phyloP scores from a whole-genome alignment of 2,113 vertebrate species.

The Peromyscus californicus region DNA sequence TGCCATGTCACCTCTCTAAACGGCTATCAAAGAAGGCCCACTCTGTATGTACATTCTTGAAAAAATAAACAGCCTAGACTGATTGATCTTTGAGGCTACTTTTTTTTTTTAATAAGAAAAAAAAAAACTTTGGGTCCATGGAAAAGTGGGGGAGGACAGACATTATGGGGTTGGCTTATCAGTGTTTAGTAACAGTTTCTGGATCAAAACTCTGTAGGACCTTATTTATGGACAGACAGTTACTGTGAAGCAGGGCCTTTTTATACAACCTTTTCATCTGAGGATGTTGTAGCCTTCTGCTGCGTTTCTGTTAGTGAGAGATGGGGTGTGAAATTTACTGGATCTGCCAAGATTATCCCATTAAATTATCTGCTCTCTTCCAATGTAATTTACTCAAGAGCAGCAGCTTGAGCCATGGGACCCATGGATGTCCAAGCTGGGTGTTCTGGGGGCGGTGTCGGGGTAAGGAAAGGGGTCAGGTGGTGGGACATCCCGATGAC shows the following conservation, averaged over 20 bases:
- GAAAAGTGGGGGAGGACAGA: neutral
- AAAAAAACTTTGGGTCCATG: conserved; percentile 1
- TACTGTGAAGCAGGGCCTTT: conserved; percentile 30
- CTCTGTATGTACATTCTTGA: conserved; percentile 42
- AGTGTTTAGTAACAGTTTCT: conserved; percentile 76
- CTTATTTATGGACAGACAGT: conserved; percentile 82
- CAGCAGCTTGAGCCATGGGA: neutral
- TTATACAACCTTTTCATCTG: conserved; percentile 61
- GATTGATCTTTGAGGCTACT: neutral
- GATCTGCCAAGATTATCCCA: conserved; percentile 76
- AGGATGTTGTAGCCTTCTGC: conserved; percentile 35
- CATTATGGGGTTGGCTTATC: conserved; percentile 73
- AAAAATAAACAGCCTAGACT: conserved; percentile 63
- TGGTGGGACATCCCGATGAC: conserved; percentile 48
- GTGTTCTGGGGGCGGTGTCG: fast-evolving
- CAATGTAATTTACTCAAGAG: neutral
- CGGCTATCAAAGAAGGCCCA: conserved; percentile 43
- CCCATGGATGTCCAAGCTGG: neutral
- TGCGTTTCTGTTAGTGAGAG: conserved; percentile 61
- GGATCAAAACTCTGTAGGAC: conserved; percentile 79
- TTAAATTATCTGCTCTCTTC: conserved; percentile 63
- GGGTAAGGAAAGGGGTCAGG: conserved; percentile 53
- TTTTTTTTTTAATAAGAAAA: conserved; percentile 32
- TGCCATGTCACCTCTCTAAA: neutral
- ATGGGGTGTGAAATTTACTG: conserved; percentile 75